Base-by-base conservation (phyloP, 1,140 invertebrate genomes). In the Zaprionus ghesquierei region DNA sequence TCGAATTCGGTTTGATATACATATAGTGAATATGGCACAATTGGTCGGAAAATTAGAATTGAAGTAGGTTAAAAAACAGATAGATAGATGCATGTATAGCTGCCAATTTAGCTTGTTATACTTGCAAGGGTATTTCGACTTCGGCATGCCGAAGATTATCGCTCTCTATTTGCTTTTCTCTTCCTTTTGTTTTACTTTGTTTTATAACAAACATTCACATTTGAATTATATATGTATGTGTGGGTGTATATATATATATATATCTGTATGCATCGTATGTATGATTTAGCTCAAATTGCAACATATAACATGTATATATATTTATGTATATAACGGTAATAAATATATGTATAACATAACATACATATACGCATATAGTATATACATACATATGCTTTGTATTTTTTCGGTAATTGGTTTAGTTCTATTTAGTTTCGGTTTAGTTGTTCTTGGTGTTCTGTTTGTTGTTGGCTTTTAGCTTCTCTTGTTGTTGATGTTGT, bases 151-250 rank as follows among this genome's bases (percentile, higher is more conserved):
- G 69, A 72, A 53, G 15, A 31, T 29, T 46, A 3, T 8, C 10
- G 2, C 15, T 54, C 31, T 18, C 5, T 12, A 15, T 15, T 51
- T 15, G 20, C 31, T 61, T 55, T 51, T 10, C 15, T 35, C 35
- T 64, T 23, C 5, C 22, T 53, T 60, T 66, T 46, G 5, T 69
- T 74, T 77, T 70, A 70, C 72, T 75, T 75, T 75, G 73, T 72
- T 75, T 56, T 72, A 72, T 71, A 72, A 75, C 73, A 75, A 75
- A 75, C 73, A 75, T 65, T 72, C 69, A 75, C 73, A 75, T 69
- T 65, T 70, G 33, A 71, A n/a, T n/a, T 55, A 54, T 64, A 64
- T 70, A 49, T 56, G 46, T 44, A 38, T 38, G 20, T 41, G 50
- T 64, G 61, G 38, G 50, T 23, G 35, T 62, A 59, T 51, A 38